Base-by-base conservation (phyloP, 2,113 vertebrate species). In the Crotalus tigris region DNA sequence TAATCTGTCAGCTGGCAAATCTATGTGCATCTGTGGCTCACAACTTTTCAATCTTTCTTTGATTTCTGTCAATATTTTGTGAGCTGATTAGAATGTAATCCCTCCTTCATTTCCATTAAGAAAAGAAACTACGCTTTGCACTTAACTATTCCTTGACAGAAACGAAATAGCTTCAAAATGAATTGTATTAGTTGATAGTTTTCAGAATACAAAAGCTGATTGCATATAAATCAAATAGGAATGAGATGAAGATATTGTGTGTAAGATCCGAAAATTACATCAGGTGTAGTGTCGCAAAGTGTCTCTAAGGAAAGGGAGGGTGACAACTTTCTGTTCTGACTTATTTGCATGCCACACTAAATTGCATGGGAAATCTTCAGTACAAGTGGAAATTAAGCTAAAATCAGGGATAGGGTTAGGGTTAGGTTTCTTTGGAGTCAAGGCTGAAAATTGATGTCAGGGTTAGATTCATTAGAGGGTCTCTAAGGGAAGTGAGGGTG, bases 141-240 rank as follows among this genome's bases (percentile, higher is more conserved):
- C 93, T 95, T 95, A 92, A 94, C 75, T 95, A 92, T 91, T 96
- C 94, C 94, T 96, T 96, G 95, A 92, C 85, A 33, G 94, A 95
- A 85, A 13, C 44, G 55, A 92, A 75, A 86, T 81, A 92, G 95
- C 95, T 96, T 96, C 91, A 90, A 92, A 88, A 94, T 81, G 75
- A 81, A 81, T 92, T 92, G 92, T 92, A 91, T 92, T 96, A 96
- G 93, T 96, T 44, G 88, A 94, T 94, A 93, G 86, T 53, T 87
- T 49, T 87, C 59, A 91, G 93, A 93, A n/a, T 90, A 87, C 44
- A 94, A 59, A 95, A 94, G 93, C 92, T 95, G 88, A 86, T 90
- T 90, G 59, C 89, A 46, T 81, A 95, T 95, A 96, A 93, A 95
- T 93, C 64, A 44, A 90, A 87, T 23, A 33, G 64, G n/a, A 55